Evolutionary conservation across 2,888 invertebrate genomes (phyloP).

Genomic region (Bellardia bayeri): DNA sequence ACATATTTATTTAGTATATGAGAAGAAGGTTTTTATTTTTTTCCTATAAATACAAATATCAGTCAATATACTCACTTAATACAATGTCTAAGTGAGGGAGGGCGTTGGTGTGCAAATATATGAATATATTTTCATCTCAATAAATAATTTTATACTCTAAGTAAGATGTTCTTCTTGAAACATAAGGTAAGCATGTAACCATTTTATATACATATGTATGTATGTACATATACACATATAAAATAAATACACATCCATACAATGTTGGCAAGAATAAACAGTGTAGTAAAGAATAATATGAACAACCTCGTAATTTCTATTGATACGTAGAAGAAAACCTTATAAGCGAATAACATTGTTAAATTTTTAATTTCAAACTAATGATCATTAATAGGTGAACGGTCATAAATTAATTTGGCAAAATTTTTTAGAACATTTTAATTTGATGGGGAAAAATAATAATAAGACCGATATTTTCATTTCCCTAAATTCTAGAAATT

Average conservation of each 20-base stretch:
- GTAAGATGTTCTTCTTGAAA: slow-evolving; percentile 23
- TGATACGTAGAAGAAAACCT: too few relatives aligned
- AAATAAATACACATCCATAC: neutral
- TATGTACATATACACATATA: neutral
- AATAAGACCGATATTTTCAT: too few relatives aligned
- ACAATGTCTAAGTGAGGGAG: neutral
- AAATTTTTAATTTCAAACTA: too few relatives aligned
- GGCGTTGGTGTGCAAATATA: neutral
- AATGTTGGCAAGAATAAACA: too few relatives aligned
- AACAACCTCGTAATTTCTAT: too few relatives aligned
- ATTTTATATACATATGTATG: neutral
- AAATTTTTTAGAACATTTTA: too few relatives aligned
- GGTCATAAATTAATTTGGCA: too few relatives aligned
- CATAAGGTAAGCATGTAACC: slow-evolving; percentile 6
- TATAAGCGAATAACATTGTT: too few relatives aligned
- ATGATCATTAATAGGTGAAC: too few relatives aligned
- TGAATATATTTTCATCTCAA: slow-evolving; percentile 12
- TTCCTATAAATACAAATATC: neutral
- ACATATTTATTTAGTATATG: neutral
- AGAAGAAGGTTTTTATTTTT: neutral
- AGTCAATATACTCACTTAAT: neutral
- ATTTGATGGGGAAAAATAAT: too few relatives aligned
- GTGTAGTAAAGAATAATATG: too few relatives aligned
- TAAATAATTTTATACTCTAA: slow-evolving; percentile 5
- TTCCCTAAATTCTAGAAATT: too few relatives aligned